Base-by-base conservation (phyloP, 53 echinoderm and acorn worm genomes). In the Antedon mediterranea region DNA sequence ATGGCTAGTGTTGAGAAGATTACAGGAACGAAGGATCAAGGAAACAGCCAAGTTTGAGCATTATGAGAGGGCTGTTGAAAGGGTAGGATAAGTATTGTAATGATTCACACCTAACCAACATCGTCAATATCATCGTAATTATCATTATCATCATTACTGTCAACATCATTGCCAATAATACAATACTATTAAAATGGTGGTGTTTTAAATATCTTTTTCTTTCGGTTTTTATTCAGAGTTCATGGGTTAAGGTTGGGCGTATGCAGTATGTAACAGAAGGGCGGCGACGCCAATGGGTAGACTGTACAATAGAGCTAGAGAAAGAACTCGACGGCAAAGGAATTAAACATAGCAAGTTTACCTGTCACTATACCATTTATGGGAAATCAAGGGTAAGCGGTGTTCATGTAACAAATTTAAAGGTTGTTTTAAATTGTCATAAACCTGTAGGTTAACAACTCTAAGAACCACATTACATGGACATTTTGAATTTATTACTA, bases 241-340 rank as follows among this genome's bases (percentile, higher is more conserved):
- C 98, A 23, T 98, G 98, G 98, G 88, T 89, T 44, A 97, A 98
- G 76, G 86, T 79, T n/a, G 93, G 98, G n/a, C 85, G 86, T 6
- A 85, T 98, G 76, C 90, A 92, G 37, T 98, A 93, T 88, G 86
- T 84, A 82, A 85, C 84, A 34, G 93, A 93, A 32, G 92, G 84
- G 8, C 85, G 90, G 34, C 85, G 88, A 31, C 78, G 89, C 30
- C 89, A 88, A 73, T 98, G 98, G 98, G 34, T 81, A 28, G 98
- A 98, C 78, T 90, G 92, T 71, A 86, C 89, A 28, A 81, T 90
- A 20, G 98, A 98, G 81, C 76, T 98, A 71, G 90, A 93, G 89
- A 89, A 90, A 85, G 90, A 86, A 28, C 34, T 89, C 1, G 92
- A 89, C 41, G 86, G 84, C 14, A 86, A 85, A 44, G 86, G 82